Conservation (phyloP, 2,113 vertebrate genomes). For the Camelus dromedarius region DNA sequence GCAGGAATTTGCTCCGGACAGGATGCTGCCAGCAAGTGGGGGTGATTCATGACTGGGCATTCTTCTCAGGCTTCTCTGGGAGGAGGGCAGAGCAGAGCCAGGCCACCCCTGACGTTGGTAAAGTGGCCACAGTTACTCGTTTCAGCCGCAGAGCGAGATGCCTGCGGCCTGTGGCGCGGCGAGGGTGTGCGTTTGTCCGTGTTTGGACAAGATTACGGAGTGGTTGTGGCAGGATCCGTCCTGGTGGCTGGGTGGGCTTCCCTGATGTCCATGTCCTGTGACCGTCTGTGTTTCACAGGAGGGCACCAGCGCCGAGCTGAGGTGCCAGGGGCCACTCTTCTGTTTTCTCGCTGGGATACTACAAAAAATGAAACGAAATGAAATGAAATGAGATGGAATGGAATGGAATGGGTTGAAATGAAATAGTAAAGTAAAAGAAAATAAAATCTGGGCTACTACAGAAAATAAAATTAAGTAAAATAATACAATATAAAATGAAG, state of each 20-base stretch:
- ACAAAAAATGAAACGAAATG: neutral
- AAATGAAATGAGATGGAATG: too few relatives aligned
- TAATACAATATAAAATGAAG: too few relatives aligned
- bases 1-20: neutral
- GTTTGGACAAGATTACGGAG: neutral
- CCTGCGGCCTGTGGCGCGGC: neutral
- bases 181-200: neutral
- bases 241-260: neutral
- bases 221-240: neutral
- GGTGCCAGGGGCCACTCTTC: neutral
- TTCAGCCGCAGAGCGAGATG: fast-evolving
- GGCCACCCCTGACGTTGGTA: too few relatives aligned
- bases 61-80: too few relatives aligned
- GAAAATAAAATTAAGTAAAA: too few relatives aligned
- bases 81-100: neutral
- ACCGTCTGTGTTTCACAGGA: neutral
- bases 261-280: neutral
- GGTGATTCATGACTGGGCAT: neutral
- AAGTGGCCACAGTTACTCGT: neutral
- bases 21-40: neutral
- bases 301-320: too few relatives aligned
- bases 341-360: neutral
- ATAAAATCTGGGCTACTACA: too few relatives aligned
- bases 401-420: too few relatives aligned
- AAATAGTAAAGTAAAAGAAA: too few relatives aligned